phyloP scores from a whole-genome alignment of 2,797 vertebrate species.

The Enteromius argenteus region DNA sequence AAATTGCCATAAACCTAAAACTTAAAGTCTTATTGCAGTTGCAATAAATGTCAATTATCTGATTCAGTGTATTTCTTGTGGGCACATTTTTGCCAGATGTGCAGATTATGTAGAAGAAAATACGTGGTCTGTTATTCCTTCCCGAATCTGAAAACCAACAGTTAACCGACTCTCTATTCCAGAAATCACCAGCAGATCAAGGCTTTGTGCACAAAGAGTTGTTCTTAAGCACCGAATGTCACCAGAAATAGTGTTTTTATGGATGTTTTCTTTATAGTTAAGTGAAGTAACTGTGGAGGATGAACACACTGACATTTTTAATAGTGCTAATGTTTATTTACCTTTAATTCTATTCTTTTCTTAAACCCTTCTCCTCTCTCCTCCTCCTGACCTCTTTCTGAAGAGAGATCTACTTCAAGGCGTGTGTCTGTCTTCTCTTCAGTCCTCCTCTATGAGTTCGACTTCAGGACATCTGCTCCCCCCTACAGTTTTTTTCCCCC shows the following conservation, averaged over 20 bases:
- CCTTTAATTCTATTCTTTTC: neutral
- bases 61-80: neutral
- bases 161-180: neutral
- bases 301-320: neutral
- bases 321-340: slow-evolving; percentile 3
- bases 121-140: neutral
- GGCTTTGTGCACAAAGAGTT: neutral
- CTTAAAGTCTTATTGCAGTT: neutral
- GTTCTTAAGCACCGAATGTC: neutral
- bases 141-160: neutral
- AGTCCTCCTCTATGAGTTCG: slow-evolving; percentile 53
- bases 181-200: neutral
- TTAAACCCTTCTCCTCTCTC: slow-evolving; percentile 26
- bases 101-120: neutral
- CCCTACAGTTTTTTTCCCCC: slow-evolving; percentile 38
- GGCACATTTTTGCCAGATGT: neutral
- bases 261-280: neutral
- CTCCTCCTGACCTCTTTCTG: slow-evolving; percentile 16
- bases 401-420: slow-evolving; percentile 47
- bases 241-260: neutral
- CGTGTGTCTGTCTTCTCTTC: slow-evolving; percentile 49
- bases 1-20: neutral
- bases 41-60: neutral
- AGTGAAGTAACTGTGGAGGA: neutral
- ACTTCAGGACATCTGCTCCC: slow-evolving; percentile 40